phyloP scores from a whole-genome alignment of 2,888 invertebrate species.

The Heliconius ismenius region DNA sequence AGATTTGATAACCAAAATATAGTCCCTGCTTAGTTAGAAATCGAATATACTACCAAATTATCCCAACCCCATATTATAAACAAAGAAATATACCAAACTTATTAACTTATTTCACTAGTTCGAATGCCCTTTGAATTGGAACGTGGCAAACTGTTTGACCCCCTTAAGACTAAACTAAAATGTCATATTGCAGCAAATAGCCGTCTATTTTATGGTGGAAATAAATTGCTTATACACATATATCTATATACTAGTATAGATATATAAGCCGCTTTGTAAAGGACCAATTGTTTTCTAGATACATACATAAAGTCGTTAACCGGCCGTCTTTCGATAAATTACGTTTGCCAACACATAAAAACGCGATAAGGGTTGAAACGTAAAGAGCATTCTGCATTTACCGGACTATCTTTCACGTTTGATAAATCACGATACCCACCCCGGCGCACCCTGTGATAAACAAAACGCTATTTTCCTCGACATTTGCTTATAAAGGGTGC shows the following conservation, averaged over 20 bases:
- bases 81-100: background rate
- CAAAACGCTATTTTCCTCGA: conserved; percentile 65
- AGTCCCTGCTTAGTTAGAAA: background rate
- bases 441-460: conserved; percentile 68
- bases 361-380: conserved; percentile 40
- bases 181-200: conserved; percentile 19
- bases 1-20: background rate
- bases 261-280: background rate
- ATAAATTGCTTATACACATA: background rate
- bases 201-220: conserved; percentile 12
- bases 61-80: background rate
- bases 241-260: background rate
- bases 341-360: conserved; percentile 40
- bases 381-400: conserved; percentile 40
- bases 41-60: background rate
- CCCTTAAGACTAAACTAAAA: conserved; percentile 13
- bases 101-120: background rate
- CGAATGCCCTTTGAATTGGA: conserved; percentile 8
- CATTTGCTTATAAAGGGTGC: conserved; percentile 71
- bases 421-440: conserved; percentile 70
- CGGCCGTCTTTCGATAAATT: conserved; percentile 35
- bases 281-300: background rate
- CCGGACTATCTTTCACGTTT: conserved; percentile 43
- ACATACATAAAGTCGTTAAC: conserved; percentile 29
- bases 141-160: conserved; percentile 13